Conservation (phyloP, 30 jellyfish, hydroid and myxozoan species). For the Aurelia sp. region DNA sequence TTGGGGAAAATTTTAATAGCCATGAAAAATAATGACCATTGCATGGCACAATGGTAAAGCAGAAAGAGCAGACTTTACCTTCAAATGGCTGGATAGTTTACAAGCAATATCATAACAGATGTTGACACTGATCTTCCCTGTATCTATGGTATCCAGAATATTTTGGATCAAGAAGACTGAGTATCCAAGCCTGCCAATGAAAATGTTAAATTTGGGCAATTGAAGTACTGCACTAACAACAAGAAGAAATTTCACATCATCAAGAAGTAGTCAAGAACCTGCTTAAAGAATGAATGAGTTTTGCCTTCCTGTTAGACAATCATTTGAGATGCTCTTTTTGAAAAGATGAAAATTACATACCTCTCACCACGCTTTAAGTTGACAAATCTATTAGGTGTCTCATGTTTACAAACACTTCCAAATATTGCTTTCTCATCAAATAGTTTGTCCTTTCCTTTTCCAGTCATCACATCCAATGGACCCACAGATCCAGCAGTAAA, state of each 20-base stretch:
- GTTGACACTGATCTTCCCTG: constrained; percentile 16
- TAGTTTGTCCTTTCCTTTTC: no score
- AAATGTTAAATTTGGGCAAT: background rate
- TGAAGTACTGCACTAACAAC: constrained; percentile 12
- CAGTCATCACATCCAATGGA: constrained; percentile 18
- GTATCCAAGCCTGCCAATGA: constrained; percentile 22
- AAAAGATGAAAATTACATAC: background rate
- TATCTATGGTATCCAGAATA: constrained; percentile 14
- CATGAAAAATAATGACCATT: background rate
- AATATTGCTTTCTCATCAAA: constrained; percentile 32
- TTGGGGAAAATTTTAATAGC: constrained; percentile 8
- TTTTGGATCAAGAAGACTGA: constrained; percentile 17
- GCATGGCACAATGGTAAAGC: constrained; percentile 7
- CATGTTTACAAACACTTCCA: constrained; percentile 23
- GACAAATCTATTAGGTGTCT: constrained; percentile 17
- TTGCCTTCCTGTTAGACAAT: constrained; percentile 7
- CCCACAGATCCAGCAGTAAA: constrained; percentile 34
- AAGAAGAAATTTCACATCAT: constrained; percentile 13
- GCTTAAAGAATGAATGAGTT: constrained; percentile 4
- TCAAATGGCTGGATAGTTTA: constrained; percentile 19
- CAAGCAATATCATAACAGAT: constrained; percentile 15
- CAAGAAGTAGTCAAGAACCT: background rate
- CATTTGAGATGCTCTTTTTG: background rate
- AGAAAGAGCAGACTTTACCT: constrained; percentile 15
- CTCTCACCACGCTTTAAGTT: constrained; percentile 40